phyloP scores from a whole-genome alignment of 2,888 invertebrate species.

The Pilophorus perplexus region DNA sequence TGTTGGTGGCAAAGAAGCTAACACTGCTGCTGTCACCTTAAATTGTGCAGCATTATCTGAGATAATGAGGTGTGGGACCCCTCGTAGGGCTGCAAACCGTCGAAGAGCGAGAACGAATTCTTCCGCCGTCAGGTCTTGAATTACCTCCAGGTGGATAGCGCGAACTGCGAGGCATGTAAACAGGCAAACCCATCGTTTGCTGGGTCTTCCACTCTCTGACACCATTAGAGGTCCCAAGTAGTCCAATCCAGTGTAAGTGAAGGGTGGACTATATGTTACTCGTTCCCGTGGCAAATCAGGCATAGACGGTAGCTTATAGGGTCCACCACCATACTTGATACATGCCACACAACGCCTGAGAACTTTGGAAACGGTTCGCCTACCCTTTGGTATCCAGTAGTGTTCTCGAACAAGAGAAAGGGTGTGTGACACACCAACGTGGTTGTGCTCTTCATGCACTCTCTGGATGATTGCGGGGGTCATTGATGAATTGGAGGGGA shows the following conservation, averaged over 20 bases:
- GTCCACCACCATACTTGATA: slow-evolving; percentile 10
- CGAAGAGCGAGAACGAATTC: slow-evolving; percentile 8
- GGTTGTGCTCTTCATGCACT: background rate
- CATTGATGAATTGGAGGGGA: background rate
- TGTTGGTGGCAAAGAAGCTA: background rate
- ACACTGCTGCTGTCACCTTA: background rate
- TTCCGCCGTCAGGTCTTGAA: slow-evolving; percentile 1
- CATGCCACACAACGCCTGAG: background rate
- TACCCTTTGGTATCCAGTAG: slow-evolving; percentile 1
- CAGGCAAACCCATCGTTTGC: slow-evolving; percentile 49
- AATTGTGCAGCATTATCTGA: slow-evolving; percentile 22
- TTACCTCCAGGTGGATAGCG: slow-evolving; percentile 20
- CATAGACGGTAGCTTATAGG: slow-evolving; percentile 21
- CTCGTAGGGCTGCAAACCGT: slow-evolving; percentile 3
- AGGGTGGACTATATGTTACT: background rate
- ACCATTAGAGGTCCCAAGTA: slow-evolving; percentile 32
- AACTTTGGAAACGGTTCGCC: background rate
- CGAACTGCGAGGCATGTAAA: too few relatives aligned
- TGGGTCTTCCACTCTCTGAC: too few relatives aligned
- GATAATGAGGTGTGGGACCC: background rate
- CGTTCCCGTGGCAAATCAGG: slow-evolving; percentile 22
- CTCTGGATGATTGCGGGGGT: background rate
- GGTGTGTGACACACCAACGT: slow-evolving; percentile 13
- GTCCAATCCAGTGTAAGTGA: slow-evolving; percentile 38
- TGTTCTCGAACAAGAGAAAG: background rate